These are phyloP conservation scores for Chymomyza amoena DNA, from an alignment of 2,888 invertebrate species.

Conservation along the genomic window DNA sequence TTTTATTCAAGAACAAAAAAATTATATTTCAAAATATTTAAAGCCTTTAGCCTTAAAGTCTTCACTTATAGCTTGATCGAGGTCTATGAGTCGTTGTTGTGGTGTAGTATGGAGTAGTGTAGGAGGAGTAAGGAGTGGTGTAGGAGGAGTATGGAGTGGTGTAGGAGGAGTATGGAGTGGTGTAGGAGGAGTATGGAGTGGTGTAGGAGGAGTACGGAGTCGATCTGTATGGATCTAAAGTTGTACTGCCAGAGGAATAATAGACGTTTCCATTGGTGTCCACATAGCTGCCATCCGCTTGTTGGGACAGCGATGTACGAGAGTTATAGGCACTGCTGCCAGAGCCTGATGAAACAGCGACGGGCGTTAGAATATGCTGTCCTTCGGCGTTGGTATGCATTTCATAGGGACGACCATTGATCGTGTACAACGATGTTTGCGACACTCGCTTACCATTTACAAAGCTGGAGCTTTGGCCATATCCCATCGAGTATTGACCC, in stretches of 20 bases:
- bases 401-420: slow-evolving; percentile 1
- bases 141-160: no score
- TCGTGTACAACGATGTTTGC: neutral
- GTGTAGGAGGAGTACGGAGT: neutral
- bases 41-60: neutral
- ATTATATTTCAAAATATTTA: neutral
- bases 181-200: no score
- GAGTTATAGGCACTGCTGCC: neutral
- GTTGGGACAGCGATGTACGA: neutral
- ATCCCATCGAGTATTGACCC: neutral
- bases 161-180: no score
- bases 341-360: neutral
- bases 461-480: neutral
- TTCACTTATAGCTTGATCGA: neutral
- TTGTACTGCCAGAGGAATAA: neutral
- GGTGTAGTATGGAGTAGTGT: neutral
- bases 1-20: neutral
- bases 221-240: neutral
- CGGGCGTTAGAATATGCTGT: neutral
- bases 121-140: no score
- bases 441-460: neutral
- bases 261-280: neutral
- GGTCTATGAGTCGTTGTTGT: neutral
- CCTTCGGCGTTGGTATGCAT: neutral
- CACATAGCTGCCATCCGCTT: neutral